Evolutionary conservation across 92 coral and sea anemone genomes (phyloP), one percentile per base, ranked within the genome.

Genomic region (Phymanthus crucifer): DNA sequence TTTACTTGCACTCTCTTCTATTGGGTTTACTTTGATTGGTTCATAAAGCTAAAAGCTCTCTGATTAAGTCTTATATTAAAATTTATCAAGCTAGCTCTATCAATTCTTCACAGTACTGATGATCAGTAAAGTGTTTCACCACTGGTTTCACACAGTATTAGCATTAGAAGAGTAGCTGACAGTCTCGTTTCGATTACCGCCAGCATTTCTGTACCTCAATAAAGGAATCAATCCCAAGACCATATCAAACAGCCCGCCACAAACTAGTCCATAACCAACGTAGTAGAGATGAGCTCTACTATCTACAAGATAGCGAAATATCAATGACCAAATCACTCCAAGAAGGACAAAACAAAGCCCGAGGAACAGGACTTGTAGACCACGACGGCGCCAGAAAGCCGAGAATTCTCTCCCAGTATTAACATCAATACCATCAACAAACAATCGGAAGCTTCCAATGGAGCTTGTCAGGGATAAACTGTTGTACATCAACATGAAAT

Each of bases 381-480:
- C 98, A 32, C 97, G 90, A 10, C 94, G 92, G 7, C 94, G 89
- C 90, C 93, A 94, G 76, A 83, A 92, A 24, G 93, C 91, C 13
- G 93, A 89, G 74, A 89, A 92, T 61, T 92, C 97, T 17, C 94
- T 83, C 12, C 93, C 94, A n/a, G 97, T 94, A 69, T 94, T 91
- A 37, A 85, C 93, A 71, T 94, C 98, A 45, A 82, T 65, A 67
- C 95, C 97, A 70, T 94, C 92, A 26, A 94, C 83, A 36, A 94
- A 94, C 46, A 94, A 89, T 12, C 98, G 87, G 61, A 83, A 93
- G 26, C 94, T 90, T 29, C 98, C 98, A 70, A 69, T 75, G 13
- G 57, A 82, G 33, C 85, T 78, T 3, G 93, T 89, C 37, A 91
- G 80, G 40, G 97, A 92, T 46, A 92, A 64, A n/a, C 86, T 78